Base-by-base conservation (phyloP, 2,797 vertebrate genomes). In the Onychomys leucogaster region DNA sequence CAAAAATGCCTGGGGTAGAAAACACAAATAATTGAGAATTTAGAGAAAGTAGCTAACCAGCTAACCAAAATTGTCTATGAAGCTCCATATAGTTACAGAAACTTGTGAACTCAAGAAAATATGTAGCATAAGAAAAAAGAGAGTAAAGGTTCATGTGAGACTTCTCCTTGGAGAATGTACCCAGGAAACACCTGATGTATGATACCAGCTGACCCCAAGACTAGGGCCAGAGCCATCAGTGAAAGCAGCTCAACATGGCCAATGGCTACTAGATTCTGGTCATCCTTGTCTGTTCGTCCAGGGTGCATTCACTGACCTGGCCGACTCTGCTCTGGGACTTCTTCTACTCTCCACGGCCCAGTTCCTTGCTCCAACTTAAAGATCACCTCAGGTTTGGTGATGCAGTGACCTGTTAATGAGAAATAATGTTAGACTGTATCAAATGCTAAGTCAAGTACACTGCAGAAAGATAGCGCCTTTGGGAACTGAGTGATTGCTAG, bases 361-460 rank as follows among this genome's bases (percentile, higher is more conserved):
- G 76, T 34, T 69, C 93, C 97, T 93, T 76, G 94, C 49, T 97
- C 95, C 92, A 97, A 57, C 85, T 57, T 94, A 81, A 97, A 46
- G n/a, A 97, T 95, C 57, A 97, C 92, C 10, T 93, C 93, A 61
- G 96, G 95, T 55, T 97, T 97, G 57, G 69, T 41, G 73, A 57
- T 52, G 59, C 86, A 96, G 25, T 75, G 77, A 43, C 96, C 95
- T 97, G 63, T 90, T 37, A 77, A 87, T 46, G 29, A 43, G 27
- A 83, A 96, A 89, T 10, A 85, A 67, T 17, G 27, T 19, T 11
- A 67, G 37, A 61, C 11, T 78, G 23, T 37, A 19, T 4, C 85
- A 90, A 75, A 16, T 32, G 32, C 29, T 37, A 41, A 16, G 7
- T 80, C 80, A 93, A 37, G 21, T 7, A 5, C 29, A 61, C 81